phyloP scores from a whole-genome alignment of 64 coral and sea anemone genomes.

The Acropora tenuis region DNA sequence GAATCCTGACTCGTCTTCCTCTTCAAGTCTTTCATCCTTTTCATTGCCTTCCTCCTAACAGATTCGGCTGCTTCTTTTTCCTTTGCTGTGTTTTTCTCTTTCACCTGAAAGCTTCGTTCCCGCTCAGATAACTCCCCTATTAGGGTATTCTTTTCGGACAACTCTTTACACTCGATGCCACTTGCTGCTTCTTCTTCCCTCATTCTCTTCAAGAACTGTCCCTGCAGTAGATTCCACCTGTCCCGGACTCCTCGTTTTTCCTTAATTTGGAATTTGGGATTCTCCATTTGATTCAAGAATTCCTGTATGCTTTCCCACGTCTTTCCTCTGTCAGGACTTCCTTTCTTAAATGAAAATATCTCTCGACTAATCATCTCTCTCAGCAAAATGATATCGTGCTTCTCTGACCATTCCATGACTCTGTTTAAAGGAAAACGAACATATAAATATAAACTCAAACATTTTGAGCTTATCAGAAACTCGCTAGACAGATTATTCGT shows the following conservation, averaged over 20 bases:
- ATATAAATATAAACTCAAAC: conserved; percentile 67
- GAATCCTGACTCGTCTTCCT: neutral
- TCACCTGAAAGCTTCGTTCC: neutral
- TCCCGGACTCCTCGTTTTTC: no score
- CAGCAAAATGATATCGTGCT: conserved; percentile 11
- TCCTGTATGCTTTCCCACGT: no score
- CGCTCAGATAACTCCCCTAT: neutral
- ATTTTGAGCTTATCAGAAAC: conserved; percentile 66
- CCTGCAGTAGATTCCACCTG: conserved; percentile 16
- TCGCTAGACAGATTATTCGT: conserved; percentile 58
- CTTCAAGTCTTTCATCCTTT: neutral
- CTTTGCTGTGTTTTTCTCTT: neutral
- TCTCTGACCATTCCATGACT: conserved; percentile 22
- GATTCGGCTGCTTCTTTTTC: neutral
- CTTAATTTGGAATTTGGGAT: no score
- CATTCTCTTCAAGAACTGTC: conserved; percentile 32
- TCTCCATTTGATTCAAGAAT: no score
- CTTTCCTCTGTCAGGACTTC: no score
- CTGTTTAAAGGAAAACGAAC: conserved; percentile 5
- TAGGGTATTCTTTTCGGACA: conserved; percentile 45
- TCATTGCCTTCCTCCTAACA: neutral
- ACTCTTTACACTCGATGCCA: conserved; percentile 50
- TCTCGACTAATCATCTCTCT: conserved; percentile 10
- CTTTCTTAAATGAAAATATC: neutral
- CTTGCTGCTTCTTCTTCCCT: conserved; percentile 22